Evolutionary conservation across 2,888 invertebrate species (phyloP).

Genomic region (Allolobophora icterica): DNA sequence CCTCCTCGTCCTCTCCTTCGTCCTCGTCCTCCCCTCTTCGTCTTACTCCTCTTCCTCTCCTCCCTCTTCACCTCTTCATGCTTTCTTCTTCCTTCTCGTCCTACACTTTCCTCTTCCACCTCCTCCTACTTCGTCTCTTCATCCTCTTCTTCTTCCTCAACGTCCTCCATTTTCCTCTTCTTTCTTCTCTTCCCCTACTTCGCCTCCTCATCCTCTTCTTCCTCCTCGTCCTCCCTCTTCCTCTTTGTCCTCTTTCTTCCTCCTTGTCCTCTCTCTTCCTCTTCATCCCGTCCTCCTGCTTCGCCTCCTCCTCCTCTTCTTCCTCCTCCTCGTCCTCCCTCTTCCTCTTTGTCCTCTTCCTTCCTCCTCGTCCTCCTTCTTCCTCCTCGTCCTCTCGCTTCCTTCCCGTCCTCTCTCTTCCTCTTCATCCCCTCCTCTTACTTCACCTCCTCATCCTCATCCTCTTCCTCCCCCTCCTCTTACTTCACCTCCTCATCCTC

Average conservation of each 20-base stretch:
- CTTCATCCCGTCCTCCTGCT: background rate
- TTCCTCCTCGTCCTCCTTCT: background rate
- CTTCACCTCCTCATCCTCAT: background rate
- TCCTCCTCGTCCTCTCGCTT: background rate
- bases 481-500: background rate
- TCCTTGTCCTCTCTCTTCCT: background rate
- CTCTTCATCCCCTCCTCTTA: background rate
- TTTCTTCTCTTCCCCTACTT: no score
- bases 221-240: background rate
- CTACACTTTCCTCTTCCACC: no score
- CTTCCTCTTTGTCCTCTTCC: background rate
- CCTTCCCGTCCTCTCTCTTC: background rate
- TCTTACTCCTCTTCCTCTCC: no score
- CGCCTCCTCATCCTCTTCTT: no score
- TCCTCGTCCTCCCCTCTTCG: background rate
- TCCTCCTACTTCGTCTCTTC: no score
- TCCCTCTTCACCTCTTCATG: no score
- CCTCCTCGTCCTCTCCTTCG: accelerated
- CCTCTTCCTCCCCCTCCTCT: background rate
- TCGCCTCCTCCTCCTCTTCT: background rate
- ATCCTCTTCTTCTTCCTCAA: no score
- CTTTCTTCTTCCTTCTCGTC: no score
- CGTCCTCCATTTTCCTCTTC: no score
- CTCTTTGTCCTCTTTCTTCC: background rate
- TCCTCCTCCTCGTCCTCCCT: background rate